phyloP scores from a whole-genome alignment of 2,113 vertebrate species.

The Hipposideros armiger region DNA sequence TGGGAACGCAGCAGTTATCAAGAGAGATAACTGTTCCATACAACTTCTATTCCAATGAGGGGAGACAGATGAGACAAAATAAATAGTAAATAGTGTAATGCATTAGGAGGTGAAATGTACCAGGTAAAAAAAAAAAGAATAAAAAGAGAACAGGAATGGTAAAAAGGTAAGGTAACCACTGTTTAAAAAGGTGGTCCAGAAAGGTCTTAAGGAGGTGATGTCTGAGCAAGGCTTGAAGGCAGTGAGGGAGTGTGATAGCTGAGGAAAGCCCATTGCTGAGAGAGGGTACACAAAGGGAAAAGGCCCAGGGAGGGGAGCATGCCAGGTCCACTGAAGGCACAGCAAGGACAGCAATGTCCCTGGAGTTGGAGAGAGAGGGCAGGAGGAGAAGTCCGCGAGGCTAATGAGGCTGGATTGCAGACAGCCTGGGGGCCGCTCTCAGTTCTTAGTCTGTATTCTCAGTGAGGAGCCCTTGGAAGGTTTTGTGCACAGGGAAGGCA shows the following conservation, averaged over 20 bases:
- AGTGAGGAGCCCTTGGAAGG: not conserved
- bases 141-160: not conserved
- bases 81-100: not conserved
- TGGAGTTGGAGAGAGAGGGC: not conserved
- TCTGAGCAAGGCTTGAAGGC: not conserved
- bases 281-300: fast-evolving
- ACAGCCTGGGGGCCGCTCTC: fast-evolving
- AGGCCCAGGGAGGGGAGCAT: not conserved
- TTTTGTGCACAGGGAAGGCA: not conserved
- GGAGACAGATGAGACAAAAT: not conserved
- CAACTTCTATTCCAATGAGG: not conserved
- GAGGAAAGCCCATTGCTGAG: not conserved
- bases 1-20: not conserved
- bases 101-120: not conserved
- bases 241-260: not conserved
- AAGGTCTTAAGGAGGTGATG: not conserved
- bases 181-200: not conserved
- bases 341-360: not conserved
- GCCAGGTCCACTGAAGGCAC: not conserved
- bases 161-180: not conserved
- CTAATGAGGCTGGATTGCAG: not conserved
- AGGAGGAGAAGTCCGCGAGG: not conserved
- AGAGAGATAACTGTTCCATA: not conserved
- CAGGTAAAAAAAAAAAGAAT: not conserved
- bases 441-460: not conserved